Base-by-base conservation (phyloP, 2,888 invertebrate genomes). In the Amphipyra tragopoginis region DNA sequence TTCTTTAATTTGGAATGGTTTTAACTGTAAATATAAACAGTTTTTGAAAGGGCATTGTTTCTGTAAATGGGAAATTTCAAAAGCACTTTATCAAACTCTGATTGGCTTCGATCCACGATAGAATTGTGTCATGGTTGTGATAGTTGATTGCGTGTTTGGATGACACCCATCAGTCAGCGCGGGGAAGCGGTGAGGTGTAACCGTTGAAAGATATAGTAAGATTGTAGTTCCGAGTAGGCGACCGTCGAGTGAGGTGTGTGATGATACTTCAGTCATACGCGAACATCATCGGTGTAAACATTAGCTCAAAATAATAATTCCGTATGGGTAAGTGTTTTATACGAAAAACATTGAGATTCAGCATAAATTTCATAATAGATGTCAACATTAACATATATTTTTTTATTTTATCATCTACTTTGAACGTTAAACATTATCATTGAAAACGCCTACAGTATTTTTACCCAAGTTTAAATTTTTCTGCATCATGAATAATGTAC, bases 51-150 rank as follows among this genome's bases (percentile, higher is more conserved):
- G n/a, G n/a, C 1, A 38, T 40, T 11, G 40, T 55, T 72, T 52
- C 33, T 48, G 38, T 36, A 44, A 44, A 40, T 59, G 14, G 50
- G 48, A 54, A 39, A 61, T 70, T 77, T 75, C 14, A 64, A 51
- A 49, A 67, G 64, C 42, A 65, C 61, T 72, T 34, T 45, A 69
- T 78, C 69, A 81, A 83, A 81, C 74, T 75, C 49, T 61, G 61
- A 79, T 88, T 92, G 91, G 91, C 91, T 58, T 64, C 44, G 72
- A 72, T 86, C 88, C 89, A 90, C 71, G 65, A 77, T 73, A 63
- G 65, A 92, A 83, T 77, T 85, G 83, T 90, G 92, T 91, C 92
- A 92, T 77, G 92, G 92, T 76, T 88, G 79, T 80, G 65, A 85
- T 85, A 78, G 78, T 81, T 74, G 84, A 84, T 83, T 80, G 84